Evolutionary conservation across 2,113 vertebrate species (phyloP).

Genomic region (Machaerirhynchus nigripectus): DNA sequence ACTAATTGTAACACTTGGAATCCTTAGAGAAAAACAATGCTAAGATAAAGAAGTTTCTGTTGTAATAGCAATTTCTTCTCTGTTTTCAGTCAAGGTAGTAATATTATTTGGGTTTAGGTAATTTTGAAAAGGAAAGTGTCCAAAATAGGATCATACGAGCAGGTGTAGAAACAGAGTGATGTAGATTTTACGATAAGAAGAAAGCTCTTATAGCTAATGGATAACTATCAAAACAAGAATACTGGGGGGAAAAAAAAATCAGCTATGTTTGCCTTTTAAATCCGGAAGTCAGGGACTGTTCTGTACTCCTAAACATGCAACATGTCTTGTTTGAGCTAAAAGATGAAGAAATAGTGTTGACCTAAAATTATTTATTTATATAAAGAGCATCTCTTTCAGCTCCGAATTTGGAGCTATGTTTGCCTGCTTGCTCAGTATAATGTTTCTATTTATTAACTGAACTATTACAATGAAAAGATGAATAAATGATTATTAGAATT

Average conservation of each 20-base stretch:
- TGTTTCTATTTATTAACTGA: background rate
- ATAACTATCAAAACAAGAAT: background rate
- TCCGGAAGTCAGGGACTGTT: background rate
- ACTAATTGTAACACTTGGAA: background rate
- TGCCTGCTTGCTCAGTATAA: background rate
- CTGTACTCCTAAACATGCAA: background rate
- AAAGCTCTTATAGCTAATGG: background rate
- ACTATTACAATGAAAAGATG: background rate
- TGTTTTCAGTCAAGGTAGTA: background rate
- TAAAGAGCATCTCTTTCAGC: background rate
- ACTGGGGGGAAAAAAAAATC: background rate
- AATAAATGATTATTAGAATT: background rate
- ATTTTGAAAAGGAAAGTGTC: background rate
- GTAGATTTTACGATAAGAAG: background rate
- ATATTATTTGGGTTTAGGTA: background rate
- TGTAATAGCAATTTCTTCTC: background rate
- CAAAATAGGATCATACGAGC: background rate
- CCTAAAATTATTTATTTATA: background rate
- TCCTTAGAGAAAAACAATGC: background rate
- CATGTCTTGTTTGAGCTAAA: background rate
- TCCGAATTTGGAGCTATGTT: background rate
- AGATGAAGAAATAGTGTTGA: background rate
- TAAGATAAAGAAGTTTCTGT: background rate
- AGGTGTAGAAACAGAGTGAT: background rate
- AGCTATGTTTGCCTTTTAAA: background rate